Conservation (phyloP, 1,140 invertebrate genomes). For the Tribolium madens region DNA sequence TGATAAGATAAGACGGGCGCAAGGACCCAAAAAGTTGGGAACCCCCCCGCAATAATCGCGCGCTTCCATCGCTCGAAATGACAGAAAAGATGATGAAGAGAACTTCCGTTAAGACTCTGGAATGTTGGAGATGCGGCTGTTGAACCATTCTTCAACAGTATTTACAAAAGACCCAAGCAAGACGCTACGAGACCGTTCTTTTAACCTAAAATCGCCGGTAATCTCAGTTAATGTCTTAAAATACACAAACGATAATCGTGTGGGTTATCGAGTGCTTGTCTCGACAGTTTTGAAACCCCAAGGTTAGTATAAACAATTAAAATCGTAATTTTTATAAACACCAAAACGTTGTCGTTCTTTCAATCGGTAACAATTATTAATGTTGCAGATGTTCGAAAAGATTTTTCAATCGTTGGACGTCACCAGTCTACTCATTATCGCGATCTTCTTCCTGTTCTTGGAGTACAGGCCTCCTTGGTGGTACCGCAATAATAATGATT, state of each 20-base stretch:
- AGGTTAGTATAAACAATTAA: slow-evolving; percentile 45
- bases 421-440: slow-evolving; percentile 40
- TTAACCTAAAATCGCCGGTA: slow-evolving; percentile 22
- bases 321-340: slow-evolving; percentile 17
- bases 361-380: neutral
- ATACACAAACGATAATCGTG: slow-evolving; percentile 20
- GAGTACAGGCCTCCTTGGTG: slow-evolving; percentile 57
- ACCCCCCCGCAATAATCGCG: neutral
- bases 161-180: slow-evolving; percentile 42
- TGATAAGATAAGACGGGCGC: slow-evolving; percentile 1
- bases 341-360: neutral
- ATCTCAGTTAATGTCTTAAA: slow-evolving; percentile 16
- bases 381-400: slow-evolving; percentile 52
- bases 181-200: slow-evolving; percentile 16
- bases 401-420: slow-evolving; percentile 45
- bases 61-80: neutral
- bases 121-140: slow-evolving; percentile 48
- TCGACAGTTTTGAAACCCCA: slow-evolving; percentile 21
- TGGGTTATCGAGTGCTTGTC: slow-evolving; percentile 7
- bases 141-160: slow-evolving; percentile 50
- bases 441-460: slow-evolving; percentile 52
- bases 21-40: neutral
- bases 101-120: slow-evolving; percentile 46
- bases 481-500: slow-evolving; percentile 48
- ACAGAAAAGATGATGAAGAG: slow-evolving; percentile 37